Conservation (phyloP, 2,113 vertebrate genomes). For the Cynopterus brachyotis region DNA sequence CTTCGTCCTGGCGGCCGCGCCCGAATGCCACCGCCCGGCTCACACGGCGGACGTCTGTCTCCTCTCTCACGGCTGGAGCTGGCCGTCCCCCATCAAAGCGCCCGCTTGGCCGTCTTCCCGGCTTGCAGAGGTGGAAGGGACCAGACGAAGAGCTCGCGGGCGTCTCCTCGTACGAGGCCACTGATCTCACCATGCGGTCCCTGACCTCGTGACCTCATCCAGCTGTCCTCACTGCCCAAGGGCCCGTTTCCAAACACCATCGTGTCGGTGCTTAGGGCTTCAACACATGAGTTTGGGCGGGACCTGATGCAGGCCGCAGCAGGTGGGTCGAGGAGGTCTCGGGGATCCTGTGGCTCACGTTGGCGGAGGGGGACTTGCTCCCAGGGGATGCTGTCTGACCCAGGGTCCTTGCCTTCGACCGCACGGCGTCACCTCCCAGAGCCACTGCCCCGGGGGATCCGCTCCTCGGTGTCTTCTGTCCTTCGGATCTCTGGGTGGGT, state of each 20-base stretch:
- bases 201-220: neutral
- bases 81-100: neutral
- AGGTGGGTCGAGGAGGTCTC: neutral
- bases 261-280: neutral
- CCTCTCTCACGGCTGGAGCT: neutral
- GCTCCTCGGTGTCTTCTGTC: neutral
- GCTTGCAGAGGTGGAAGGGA: neutral
- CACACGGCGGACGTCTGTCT: neutral
- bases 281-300: neutral
- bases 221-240: neutral
- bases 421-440: neutral
- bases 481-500: neutral
- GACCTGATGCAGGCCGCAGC: neutral
- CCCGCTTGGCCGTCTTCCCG: neutral
- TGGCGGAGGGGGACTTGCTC: neutral
- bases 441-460: neutral
- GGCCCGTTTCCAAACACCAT: neutral
- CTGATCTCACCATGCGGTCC: neutral
- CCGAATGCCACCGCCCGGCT: neutral
- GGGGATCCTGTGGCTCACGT: neutral
- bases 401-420: neutral
- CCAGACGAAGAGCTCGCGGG: neutral
- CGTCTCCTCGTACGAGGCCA: neutral
- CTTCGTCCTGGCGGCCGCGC: neutral
- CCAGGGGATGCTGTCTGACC: neutral